Evolutionary conservation across 2,888 invertebrate species (phyloP).

Genomic region (Macaria liturata): DNA sequence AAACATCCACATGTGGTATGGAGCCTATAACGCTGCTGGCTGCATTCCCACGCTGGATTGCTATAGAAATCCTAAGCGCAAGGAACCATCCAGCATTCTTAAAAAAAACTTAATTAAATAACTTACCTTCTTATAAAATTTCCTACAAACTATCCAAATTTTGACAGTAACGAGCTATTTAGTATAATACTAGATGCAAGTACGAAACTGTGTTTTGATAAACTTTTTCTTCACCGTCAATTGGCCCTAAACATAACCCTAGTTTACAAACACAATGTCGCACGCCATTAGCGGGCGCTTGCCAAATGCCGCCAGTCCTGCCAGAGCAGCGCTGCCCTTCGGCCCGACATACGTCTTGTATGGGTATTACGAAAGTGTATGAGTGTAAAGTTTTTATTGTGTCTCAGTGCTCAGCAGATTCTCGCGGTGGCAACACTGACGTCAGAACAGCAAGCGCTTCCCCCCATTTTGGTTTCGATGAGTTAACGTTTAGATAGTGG

Average conservation of each 20-base stretch:
- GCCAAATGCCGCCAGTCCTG: conserved; percentile 53
- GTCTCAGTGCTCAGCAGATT: conserved; percentile 58
- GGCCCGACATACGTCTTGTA: conserved; percentile 42
- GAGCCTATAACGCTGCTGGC: no score
- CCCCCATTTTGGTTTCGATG: conserved; percentile 33
- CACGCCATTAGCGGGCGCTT: conserved; percentile 53
- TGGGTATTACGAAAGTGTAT: conserved; percentile 65
- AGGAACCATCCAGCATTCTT: no score
- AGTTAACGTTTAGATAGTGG: conserved; percentile 22
- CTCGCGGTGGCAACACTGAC: conserved; percentile 44
- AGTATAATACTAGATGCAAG: no score
- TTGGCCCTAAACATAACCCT: neutral
- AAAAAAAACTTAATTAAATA: no score
- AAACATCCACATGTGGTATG: no score
- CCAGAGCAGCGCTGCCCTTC: conserved; percentile 51
- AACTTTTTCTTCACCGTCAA: no score
- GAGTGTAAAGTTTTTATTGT: conserved; percentile 67
- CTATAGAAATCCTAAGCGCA: no score
- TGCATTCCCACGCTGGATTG: no score
- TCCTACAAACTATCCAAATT: no score
- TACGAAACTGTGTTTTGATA: no score
- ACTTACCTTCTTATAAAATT: no score
- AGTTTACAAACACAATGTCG: conserved; percentile 22
- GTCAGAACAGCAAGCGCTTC: conserved; percentile 16
- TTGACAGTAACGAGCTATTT: no score